These are phyloP conservation scores for Palaemon carinicauda DNA, from an alignment of 1,140 invertebrate genomes.

Conservation along the genomic window DNA sequence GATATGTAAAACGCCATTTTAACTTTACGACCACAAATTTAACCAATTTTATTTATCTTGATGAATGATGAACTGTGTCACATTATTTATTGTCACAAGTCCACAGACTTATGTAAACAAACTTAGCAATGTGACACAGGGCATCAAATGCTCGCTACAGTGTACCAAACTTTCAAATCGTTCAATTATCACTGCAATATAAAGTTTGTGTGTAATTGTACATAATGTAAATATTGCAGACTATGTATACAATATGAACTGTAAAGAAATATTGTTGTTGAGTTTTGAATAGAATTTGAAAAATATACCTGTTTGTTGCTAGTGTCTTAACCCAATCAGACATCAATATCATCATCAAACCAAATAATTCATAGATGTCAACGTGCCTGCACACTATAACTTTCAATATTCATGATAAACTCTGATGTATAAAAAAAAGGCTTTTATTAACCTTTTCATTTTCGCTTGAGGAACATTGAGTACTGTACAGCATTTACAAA, in stretches of 20 bases:
- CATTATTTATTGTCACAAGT: too few relatives aligned
- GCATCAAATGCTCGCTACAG: not conserved
- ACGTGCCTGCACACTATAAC: conserved; percentile 1
- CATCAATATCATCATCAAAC: not conserved
- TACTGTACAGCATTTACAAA: too few relatives aligned
- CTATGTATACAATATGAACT: not conserved
- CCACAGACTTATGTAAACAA: not conserved
- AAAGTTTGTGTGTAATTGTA: not conserved
- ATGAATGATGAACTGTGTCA: too few relatives aligned
- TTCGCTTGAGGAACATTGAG: too few relatives aligned
- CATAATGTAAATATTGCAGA: not conserved
- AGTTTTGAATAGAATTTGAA: not conserved
- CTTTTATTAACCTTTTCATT: not conserved
- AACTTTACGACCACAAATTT: too few relatives aligned
- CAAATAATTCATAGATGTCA: not conserved
- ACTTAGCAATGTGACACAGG: not conserved
- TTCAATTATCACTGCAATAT: not conserved
- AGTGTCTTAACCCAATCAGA: not conserved
- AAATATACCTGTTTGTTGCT: not conserved
- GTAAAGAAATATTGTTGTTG: not conserved
- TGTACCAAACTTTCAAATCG: not conserved
- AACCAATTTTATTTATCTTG: too few relatives aligned
- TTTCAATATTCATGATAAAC: not conserved
- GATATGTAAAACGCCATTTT: too few relatives aligned
- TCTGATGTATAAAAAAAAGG: not conserved